Conservation (phyloP, 2,797 vertebrate species). For the Halcyon chelicuti region DNA sequence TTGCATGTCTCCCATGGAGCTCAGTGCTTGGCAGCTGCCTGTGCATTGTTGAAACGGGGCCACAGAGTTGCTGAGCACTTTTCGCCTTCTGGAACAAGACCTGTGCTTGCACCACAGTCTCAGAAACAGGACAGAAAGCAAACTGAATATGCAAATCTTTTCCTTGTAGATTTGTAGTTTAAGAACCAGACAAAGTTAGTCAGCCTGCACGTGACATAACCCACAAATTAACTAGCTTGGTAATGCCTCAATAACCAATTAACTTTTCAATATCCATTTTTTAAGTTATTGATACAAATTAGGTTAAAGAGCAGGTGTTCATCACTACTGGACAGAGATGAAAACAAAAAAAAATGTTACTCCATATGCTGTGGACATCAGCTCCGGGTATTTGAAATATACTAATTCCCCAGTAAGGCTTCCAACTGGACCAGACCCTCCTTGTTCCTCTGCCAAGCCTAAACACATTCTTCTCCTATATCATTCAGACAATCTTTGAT, state of each 20-base stretch:
- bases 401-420: neutral
- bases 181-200: neutral
- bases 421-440: neutral
- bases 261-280: neutral
- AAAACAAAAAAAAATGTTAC: neutral
- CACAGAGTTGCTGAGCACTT: accelerated
- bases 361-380: neutral
- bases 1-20: neutral
- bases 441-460: neutral
- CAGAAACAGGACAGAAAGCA: neutral
- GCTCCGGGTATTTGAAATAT: neutral
- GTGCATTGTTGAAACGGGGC: neutral
- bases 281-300: neutral
- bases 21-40: neutral
- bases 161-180: neutral
- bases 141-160: neutral
- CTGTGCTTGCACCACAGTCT: neutral
- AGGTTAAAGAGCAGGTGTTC: neutral
- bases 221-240: neutral
- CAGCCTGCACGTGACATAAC: neutral
- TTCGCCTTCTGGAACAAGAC: neutral
- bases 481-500: neutral
- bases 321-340: neutral
- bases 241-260: neutral
- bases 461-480: neutral